Conservation (phyloP, 2,113 vertebrate genomes). For the Oncorhynchus masou region DNA sequence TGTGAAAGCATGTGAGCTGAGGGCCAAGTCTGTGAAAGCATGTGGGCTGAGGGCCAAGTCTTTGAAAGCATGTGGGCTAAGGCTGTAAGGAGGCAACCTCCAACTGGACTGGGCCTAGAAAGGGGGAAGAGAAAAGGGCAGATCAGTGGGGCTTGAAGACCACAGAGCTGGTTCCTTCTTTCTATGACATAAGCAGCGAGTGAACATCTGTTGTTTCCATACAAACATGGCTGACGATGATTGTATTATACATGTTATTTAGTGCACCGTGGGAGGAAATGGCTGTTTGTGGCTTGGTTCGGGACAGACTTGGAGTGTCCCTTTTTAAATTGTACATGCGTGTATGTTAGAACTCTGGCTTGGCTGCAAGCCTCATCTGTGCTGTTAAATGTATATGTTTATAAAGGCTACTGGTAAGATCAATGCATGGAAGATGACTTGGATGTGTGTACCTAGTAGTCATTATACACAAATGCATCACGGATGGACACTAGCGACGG, state of each 20-base stretch:
- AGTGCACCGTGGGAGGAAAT: not conserved
- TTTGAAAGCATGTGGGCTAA: not conserved
- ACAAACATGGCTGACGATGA: not conserved
- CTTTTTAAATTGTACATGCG: constrained; percentile 1
- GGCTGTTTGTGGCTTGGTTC: constrained; percentile 36
- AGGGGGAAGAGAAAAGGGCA: not conserved
- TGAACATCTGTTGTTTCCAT: not conserved
- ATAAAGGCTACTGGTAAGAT: not conserved
- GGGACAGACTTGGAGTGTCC: not conserved
- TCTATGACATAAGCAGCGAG: not conserved
- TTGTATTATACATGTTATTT: too few relatives aligned
- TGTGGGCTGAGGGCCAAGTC: too few relatives aligned
- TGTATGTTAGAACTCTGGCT: constrained; percentile 17
- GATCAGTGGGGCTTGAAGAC: not conserved
- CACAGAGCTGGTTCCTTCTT: not conserved
- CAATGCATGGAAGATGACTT: constrained; percentile 13
- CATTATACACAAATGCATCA: constrained; percentile 20
- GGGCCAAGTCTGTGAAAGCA: too few relatives aligned
- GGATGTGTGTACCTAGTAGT: not conserved
- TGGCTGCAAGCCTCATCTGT: constrained; percentile 34
- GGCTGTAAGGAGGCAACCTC: not conserved
- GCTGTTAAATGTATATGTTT: constrained; percentile 1
- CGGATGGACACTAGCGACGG: constrained; percentile 3
- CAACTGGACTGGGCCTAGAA: not conserved
- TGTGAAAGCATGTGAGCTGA: too few relatives aligned